phyloP scores from a whole-genome alignment of 1,140 invertebrate species.

The Paralvinella palmiformis region DNA sequence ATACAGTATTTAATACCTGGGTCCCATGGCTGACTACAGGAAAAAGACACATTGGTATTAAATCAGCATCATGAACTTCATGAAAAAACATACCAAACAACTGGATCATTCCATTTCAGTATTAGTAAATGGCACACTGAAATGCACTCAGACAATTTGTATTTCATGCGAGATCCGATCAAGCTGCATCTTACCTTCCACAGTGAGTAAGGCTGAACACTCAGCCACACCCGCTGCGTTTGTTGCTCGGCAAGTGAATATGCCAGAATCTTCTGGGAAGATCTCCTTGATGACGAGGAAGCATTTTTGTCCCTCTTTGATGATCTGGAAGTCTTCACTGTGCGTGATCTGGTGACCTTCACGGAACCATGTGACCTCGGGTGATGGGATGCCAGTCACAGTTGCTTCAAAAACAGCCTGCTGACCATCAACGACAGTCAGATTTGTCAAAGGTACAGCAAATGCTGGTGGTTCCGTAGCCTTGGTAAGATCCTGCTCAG shows the following conservation, averaged over 20 bases:
- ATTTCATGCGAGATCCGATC: too few species aligned
- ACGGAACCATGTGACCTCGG: constrained; percentile 56
- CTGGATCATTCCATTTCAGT: too few species aligned
- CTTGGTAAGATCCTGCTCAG: constrained; percentile 74
- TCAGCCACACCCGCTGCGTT: constrained; percentile 80
- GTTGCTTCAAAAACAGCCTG: constrained; percentile 92
- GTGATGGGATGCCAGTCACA: constrained; percentile 86
- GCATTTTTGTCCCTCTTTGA: constrained; percentile 33
- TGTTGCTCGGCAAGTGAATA: constrained; percentile 87
- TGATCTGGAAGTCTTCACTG: constrained; percentile 34
- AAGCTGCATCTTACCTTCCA: constrained; percentile 55
- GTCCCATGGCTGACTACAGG: too few species aligned
- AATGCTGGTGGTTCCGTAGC: constrained; percentile 87
- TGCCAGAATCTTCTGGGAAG: constrained; percentile 84
- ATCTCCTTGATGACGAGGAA: constrained; percentile 54
- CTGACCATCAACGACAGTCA: constrained; percentile 39
- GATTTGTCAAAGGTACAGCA: constrained; percentile 60
- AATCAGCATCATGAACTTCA: too few species aligned
- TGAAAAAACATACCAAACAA: too few species aligned
- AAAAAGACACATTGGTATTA: too few species aligned
- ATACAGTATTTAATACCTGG: too few species aligned
- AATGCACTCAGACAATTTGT: too few species aligned
- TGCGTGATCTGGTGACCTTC: constrained; percentile 18
- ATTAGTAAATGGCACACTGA: too few species aligned
- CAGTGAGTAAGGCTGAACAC: constrained; percentile 48